A percentile compares a stretch with the other conserved stretches of the same genome.
phyloP scores from a whole-genome alignment of 2,888 invertebrate species.

The Drymonia ruficornis region DNA sequence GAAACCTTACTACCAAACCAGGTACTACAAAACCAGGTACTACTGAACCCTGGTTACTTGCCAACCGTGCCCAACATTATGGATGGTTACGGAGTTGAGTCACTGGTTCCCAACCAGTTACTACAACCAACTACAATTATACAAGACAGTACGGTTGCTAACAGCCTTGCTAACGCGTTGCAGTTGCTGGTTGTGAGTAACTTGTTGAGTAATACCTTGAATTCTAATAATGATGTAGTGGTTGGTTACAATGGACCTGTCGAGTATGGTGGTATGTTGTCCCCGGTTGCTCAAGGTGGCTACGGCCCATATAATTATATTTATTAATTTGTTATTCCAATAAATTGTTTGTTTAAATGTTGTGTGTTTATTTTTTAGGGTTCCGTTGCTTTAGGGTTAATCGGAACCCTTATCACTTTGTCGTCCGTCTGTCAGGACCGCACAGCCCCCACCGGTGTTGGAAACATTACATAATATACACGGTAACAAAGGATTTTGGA shows the following conservation, averaged over 20 bases:
- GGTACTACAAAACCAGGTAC: constrained; percentile 38
- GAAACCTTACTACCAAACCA: constrained; percentile 48
- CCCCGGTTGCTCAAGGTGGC: constrained; percentile 21
- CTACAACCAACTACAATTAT: constrained; percentile 53
- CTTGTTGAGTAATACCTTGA: constrained; percentile 61
- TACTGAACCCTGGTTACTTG: constrained; percentile 26
- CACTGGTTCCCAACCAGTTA: constrained; percentile 33
- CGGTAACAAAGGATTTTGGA: no score
- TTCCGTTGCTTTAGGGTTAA: no score
- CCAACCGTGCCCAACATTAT: constrained; percentile 10
- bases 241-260: constrained; percentile 27
- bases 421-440: no score
- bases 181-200: constrained; percentile 71
- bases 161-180: constrained; percentile 67
- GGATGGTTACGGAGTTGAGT: constrained; percentile 39
- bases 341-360: background rate
- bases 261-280: constrained; percentile 24
- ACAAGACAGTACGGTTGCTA: constrained; percentile 69
- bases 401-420: no score
- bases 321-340: constrained; percentile 31
- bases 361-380: background rate
- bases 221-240: constrained; percentile 40
- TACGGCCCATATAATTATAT: constrained; percentile 40
- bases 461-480: no score
- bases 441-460: no score